Evolutionary conservation across 2,113 vertebrate genomes (phyloP).

Genomic region (Grammomys surdaster): DNA sequence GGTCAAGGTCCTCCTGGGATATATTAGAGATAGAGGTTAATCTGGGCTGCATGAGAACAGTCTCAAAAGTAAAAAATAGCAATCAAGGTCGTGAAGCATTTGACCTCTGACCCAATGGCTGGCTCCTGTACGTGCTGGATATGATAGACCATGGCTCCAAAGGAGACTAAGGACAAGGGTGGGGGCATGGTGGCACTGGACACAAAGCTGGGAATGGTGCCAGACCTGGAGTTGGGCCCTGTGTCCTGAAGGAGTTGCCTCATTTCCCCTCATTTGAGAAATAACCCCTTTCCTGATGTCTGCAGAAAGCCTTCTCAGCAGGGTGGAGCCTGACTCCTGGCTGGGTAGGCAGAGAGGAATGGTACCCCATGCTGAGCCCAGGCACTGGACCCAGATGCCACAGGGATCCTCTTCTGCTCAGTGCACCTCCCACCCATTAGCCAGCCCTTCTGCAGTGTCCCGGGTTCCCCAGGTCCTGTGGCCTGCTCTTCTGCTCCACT

Average conservation of each 20-base stretch:
- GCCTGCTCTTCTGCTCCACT: accelerated
- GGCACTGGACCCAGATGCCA: not conserved
- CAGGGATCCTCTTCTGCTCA: not conserved
- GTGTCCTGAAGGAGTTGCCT: not conserved
- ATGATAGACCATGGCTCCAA: accelerated
- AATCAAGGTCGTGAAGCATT: accelerated
- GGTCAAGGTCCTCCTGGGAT: not conserved
- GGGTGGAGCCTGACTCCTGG: not conserved
- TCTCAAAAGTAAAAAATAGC: not conserved
- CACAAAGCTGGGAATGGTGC: accelerated
- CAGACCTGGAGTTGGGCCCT: not conserved
- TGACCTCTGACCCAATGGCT: not conserved
- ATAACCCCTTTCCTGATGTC: not conserved
- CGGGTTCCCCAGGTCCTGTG: not conserved
- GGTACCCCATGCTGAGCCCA: not conserved
- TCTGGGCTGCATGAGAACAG: not conserved
- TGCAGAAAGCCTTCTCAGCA: slow-evolving; percentile 25
- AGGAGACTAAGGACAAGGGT: not conserved
- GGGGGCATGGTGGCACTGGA: accelerated
- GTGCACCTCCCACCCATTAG: not conserved
- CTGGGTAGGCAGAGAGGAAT: not conserved
- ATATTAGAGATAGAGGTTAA: not conserved
- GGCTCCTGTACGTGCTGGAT: accelerated
- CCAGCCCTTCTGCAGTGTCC: not conserved
- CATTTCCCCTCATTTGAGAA: not conserved